Conservation (phyloP, 1,140 invertebrate species). For the Diachasma alloeum region DNA sequence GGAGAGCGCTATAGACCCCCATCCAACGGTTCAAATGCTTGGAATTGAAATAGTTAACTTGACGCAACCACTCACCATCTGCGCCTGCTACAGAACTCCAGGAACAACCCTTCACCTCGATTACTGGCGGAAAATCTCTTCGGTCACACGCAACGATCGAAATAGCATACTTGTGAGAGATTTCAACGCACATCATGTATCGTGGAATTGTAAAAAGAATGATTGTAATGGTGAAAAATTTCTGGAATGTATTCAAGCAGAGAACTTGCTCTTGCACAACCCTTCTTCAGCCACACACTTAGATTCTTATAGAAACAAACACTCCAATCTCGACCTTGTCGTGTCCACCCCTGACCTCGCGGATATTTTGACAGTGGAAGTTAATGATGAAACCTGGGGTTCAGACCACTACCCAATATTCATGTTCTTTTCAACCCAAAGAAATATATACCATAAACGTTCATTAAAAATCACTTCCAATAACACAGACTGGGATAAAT, state of each 20-base stretch:
- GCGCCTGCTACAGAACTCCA: conserved; percentile 9
- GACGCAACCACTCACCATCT: background rate
- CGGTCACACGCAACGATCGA: background rate
- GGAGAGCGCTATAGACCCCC: background rate
- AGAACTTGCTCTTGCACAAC: conserved; percentile 13
- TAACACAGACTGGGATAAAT: conserved; percentile 5
- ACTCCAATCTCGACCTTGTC: conserved; percentile 25
- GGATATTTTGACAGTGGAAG: background rate
- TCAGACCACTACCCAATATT: conserved; percentile 20
- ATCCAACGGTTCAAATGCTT: background rate
- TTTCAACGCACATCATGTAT: conserved; percentile 12
- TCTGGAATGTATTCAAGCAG: conserved; percentile 5
- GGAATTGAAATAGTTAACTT: conserved; percentile 12
- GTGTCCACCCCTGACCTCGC: conserved; percentile 14
- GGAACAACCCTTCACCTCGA: background rate
- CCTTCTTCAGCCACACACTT: background rate
- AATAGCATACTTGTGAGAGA: conserved; percentile 15
- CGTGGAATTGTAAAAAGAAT: conserved; percentile 8
- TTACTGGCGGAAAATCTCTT: conserved; percentile 1
- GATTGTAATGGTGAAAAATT: conserved; percentile 12
- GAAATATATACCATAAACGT: background rate
- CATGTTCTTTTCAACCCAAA: background rate
- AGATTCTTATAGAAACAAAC: background rate
- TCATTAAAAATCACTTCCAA: conserved; percentile 12
- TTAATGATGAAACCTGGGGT: conserved; percentile 19